phyloP scores from a whole-genome alignment of 2,888 invertebrate genomes.

The Brachycybe producta region DNA sequence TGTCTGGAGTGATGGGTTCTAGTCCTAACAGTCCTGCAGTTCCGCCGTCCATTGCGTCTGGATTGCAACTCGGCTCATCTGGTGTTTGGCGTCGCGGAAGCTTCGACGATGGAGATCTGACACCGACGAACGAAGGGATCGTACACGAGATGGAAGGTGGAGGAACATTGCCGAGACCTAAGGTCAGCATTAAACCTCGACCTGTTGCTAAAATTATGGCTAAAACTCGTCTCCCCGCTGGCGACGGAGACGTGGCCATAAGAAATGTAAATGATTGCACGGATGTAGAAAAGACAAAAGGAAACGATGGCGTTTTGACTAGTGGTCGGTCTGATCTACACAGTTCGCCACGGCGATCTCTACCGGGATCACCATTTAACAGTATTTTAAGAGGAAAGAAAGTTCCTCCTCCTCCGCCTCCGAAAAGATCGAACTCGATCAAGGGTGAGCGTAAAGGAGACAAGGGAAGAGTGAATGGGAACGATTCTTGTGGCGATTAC shows the following conservation, averaged over 20 bases:
- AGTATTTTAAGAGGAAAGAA: conserved; percentile 28
- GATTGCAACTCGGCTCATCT: neutral
- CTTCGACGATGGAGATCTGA: conserved; percentile 81
- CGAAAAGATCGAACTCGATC: conserved; percentile 37
- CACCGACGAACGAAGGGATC: conserved; percentile 63
- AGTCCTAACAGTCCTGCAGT: neutral
- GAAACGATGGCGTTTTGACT: conserved; percentile 3
- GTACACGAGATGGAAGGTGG: conserved; percentile 34
- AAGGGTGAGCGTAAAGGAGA: conserved; percentile 24
- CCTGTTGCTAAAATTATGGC: conserved; percentile 59
- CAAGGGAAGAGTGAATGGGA: conserved; percentile 9
- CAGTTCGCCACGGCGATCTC: conserved; percentile 16
- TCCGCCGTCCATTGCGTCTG: neutral
- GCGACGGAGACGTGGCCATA: conserved; percentile 1
- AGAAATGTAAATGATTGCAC: conserved; percentile 2
- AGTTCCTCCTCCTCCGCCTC: conserved; percentile 38
- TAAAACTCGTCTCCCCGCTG: conserved; percentile 23
- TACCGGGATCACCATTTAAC: conserved; percentile 25
- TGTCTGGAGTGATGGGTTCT: conserved; percentile 25
- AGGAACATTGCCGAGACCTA: conserved; percentile 73
- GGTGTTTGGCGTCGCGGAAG: conserved; percentile 52
- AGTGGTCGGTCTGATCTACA: neutral
- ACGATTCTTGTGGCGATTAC: conserved; percentile 21
- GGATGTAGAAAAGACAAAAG: conserved; percentile 19
- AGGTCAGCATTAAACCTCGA: conserved; percentile 63